Evolutionary conservation across 1,140 invertebrate genomes (phyloP).

Genomic region (Heliconius nattereri): DNA sequence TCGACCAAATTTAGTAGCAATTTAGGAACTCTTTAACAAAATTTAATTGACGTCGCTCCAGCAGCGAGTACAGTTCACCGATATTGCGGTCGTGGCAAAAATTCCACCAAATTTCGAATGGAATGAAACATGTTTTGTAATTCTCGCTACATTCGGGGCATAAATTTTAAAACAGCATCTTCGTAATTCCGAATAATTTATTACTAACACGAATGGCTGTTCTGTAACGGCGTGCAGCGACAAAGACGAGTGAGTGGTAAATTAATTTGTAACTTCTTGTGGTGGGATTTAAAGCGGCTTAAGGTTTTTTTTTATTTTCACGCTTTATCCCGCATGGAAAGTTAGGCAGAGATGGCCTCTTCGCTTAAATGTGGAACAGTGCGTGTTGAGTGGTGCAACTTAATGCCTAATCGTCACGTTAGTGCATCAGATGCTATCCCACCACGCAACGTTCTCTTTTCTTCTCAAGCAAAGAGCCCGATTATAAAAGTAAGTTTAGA

Average conservation of each 20-base stretch:
- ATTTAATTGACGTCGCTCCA: background rate
- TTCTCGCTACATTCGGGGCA: slow-evolving; percentile 16
- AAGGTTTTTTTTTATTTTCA: background rate
- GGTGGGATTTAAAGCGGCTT: slow-evolving; percentile 26
- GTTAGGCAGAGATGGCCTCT: no score
- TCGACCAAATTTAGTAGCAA: background rate
- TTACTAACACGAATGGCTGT: slow-evolving; percentile 21
- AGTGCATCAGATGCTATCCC: no score
- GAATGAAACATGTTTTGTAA: slow-evolving; percentile 27
- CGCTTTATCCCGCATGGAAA: background rate
- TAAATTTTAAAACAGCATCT: slow-evolving; percentile 35
- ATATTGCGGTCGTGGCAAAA: slow-evolving; percentile 15
- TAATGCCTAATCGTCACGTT: no score
- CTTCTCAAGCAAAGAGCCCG: no score
- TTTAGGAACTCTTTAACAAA: slow-evolving; percentile 6
- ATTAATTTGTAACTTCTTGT: slow-evolving; percentile 45
- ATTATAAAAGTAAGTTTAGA: no score
- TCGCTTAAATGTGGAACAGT: no score
- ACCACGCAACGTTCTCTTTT: no score
- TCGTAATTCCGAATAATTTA: slow-evolving; percentile 34
- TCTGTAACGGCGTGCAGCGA: slow-evolving; percentile 38
- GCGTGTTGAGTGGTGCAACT: no score
- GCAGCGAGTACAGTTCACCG: background rate
- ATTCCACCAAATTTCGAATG: slow-evolving; percentile 3
- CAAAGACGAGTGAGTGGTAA: slow-evolving; percentile 43